phyloP scores from a whole-genome alignment of 2,113 vertebrate genomes.

The Papio anubis region DNA sequence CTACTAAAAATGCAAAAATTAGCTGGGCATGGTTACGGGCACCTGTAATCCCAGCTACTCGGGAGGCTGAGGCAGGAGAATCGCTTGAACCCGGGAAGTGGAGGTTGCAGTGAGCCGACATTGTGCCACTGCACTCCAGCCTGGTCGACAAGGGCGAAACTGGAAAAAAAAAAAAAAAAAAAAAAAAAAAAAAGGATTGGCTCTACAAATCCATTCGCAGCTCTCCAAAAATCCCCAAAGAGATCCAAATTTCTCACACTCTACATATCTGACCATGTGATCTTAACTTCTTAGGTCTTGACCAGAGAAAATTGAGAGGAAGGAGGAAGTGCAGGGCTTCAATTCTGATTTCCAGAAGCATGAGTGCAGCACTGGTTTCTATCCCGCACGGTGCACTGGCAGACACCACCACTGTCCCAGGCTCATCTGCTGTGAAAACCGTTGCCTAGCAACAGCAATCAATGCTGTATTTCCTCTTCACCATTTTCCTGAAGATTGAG shows the following conservation, averaged over 20 bases:
- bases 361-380: slow-evolving; percentile 20
- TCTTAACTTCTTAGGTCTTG: not conserved
- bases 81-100: too few species aligned
- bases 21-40: too few species aligned
- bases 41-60: too few species aligned
- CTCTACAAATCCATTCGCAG: not conserved
- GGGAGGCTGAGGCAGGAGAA: too few species aligned
- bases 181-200: not conserved
- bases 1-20: too few species aligned
- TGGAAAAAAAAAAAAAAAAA: too few species aligned
- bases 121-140: too few species aligned
- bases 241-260: not conserved
- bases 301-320: slow-evolving; percentile 9
- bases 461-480: slow-evolving; percentile 78
- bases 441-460: slow-evolving; percentile 88
- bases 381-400: slow-evolving; percentile 68
- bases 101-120: too few species aligned
- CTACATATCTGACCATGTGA: not conserved
- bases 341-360: slow-evolving; percentile 50
- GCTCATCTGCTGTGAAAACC: slow-evolving; percentile 78
- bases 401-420: slow-evolving; percentile 67
- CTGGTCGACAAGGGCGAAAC: too few species aligned
- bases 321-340: slow-evolving; percentile 33
- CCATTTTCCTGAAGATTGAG: slow-evolving; percentile 78
- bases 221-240: slow-evolving; percentile 9